Conservation (phyloP, 64 coral and sea anemone genomes). For the Anthopleura sola region DNA sequence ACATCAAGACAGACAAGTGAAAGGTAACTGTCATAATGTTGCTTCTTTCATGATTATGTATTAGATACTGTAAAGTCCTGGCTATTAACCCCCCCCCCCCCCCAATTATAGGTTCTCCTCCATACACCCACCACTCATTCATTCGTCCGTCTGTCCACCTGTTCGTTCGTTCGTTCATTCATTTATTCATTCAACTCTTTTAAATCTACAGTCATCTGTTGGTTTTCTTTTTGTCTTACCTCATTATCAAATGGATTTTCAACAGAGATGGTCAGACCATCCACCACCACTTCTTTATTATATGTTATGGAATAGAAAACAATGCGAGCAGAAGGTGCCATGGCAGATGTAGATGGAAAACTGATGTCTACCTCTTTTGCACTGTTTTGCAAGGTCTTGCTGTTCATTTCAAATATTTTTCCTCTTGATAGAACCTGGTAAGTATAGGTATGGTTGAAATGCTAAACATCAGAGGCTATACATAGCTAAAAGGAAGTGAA, state of each 20-base stretch:
- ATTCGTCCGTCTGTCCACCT: not conserved
- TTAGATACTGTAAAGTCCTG: too few relatives aligned
- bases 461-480: too few relatives aligned
- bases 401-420: constrained; percentile 3
- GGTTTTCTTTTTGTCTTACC: not conserved
- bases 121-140: not conserved
- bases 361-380: constrained; percentile 47
- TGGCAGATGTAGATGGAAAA: constrained; percentile 32
- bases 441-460: not conserved
- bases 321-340: constrained; percentile 75
- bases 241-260: constrained; percentile 87
- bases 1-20: not conserved
- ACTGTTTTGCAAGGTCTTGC: constrained; percentile 19
- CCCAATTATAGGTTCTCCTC: too few relatives aligned
- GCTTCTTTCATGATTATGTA: too few relatives aligned
- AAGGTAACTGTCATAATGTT: not conserved
- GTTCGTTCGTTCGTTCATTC: not conserved
- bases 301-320: constrained; percentile 63
- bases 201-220: not conserved
- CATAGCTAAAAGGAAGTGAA: too few relatives aligned
- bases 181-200: not conserved
- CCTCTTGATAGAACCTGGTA: constrained; percentile 58
- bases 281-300: constrained; percentile 77
- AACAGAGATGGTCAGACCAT: constrained; percentile 66
- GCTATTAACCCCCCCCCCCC: too few relatives aligned